Base-by-base conservation (phyloP, 2,888 invertebrate species). In the Dicyrtomina minuta region DNA sequence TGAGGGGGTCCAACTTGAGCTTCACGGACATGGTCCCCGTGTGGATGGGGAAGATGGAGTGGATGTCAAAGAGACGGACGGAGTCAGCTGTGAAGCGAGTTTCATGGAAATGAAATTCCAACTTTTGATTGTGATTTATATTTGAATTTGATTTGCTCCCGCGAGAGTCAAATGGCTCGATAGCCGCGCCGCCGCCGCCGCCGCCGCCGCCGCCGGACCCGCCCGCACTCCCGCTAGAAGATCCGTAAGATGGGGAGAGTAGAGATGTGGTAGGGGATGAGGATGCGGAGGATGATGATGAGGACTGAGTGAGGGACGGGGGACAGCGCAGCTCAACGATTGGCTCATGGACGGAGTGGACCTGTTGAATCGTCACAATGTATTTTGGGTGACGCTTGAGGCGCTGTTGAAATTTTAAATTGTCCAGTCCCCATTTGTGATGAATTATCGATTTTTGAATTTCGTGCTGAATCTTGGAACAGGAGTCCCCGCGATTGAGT, bases 21-120 rank as follows among this genome's bases (percentile, higher is more conserved):
- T 74, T 74, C 5, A 77, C 75, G 43, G 61, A 70, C 71, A 77
- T 70, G 6, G 70, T 58, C 1, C 77, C 77, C 0, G 75, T 71
- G 46, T 77, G 77, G 27, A 77, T 70, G 2, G 77, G 77, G 70
- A 77, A 77, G 43, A 77, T 77, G n/a, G 75, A 76, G 49, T 75
- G 72, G 41, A 77, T 77, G 67, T 77, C 77, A 66, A 77, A 77
- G 5, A 77, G 73, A 12, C 77, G 74, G 44, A 77, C 77, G 22
- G 75, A 75, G 15, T 75, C 75, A 0, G 77, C 77, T 33, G 70
- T 68, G 66, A 76, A 76, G 13, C 74, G 43, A 10, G 71, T 71
- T 53, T 77, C 77, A 44, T 75, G 75, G 61, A 77, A 77, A 51
- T 74, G 70, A 26, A 77, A 74, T 51, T 76, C 75, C 10, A 76